phyloP scores from a whole-genome alignment of 1,140 invertebrate genomes.

The Drosophila paulistorum region DNA sequence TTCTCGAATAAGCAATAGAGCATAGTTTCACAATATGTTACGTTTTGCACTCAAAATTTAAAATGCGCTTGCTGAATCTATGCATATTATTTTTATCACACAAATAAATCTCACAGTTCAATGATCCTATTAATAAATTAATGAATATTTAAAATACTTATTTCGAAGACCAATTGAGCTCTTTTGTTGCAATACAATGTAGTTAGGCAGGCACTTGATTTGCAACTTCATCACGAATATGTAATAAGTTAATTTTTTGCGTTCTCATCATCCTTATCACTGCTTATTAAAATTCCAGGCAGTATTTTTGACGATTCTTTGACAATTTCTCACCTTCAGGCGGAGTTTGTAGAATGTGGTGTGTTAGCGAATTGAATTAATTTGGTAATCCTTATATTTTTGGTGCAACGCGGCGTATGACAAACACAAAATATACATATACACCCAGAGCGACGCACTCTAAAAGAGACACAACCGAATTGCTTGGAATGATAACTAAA shows the following conservation, averaged over 20 bases:
- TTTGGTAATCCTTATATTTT: constrained; percentile 41
- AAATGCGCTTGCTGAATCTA: too few relatives aligned
- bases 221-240: constrained; percentile 44
- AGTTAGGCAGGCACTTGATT: constrained; percentile 36
- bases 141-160: not conserved
- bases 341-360: constrained; percentile 11
- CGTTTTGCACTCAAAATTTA: too few relatives aligned
- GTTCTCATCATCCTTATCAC: constrained; percentile 13
- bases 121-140: not conserved
- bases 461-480: constrained; percentile 58
- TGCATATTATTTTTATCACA: too few relatives aligned
- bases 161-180: too few relatives aligned
- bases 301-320: constrained; percentile 20
- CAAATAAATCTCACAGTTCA: not conserved
- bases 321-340: constrained; percentile 51
- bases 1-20: too few relatives aligned
- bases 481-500: constrained; percentile 66
- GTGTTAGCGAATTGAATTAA: constrained; percentile 35
- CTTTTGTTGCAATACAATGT: constrained; percentile 19
- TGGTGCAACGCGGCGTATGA: constrained; percentile 53
- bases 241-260: constrained; percentile 22
- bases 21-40: too few relatives aligned
- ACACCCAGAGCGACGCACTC: not conserved
- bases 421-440: constrained; percentile 12
- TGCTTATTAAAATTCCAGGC: constrained; percentile 68